These are phyloP conservation scores for Malurus cyaneus DNA, from an alignment of 2,113 vertebrate genomes.

Conservation along the genomic window DNA sequence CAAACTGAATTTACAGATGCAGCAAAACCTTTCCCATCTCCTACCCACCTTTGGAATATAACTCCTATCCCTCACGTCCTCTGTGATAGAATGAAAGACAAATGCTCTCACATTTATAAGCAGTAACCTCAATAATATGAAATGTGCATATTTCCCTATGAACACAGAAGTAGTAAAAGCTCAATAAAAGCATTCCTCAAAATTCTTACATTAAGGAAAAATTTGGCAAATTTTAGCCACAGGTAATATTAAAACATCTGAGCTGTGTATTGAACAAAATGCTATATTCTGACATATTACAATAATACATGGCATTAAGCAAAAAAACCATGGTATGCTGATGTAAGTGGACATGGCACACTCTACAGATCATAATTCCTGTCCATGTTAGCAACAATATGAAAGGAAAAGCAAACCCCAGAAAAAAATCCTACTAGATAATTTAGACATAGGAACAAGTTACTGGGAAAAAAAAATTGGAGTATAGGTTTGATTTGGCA, in stretches of 20 bases:
- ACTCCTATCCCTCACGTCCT: not conserved
- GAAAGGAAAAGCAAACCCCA: not conserved
- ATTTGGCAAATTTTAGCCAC: not conserved
- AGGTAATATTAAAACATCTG: not conserved
- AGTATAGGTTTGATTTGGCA: not conserved
- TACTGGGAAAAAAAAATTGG: not conserved
- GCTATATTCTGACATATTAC: not conserved
- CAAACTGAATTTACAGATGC: not conserved
- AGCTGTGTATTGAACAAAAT: not conserved
- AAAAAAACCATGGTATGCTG: not conserved
- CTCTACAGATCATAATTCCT: not conserved
- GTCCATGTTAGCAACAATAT: not conserved
- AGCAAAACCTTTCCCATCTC: not conserved
- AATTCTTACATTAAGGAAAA: not conserved
- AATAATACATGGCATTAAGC: not conserved
- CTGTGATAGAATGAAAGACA: not conserved
- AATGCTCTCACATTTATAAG: not conserved
- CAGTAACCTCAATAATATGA: not conserved
- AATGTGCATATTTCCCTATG: not conserved
- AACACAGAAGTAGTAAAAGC: not conserved
- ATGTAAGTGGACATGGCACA: not conserved
- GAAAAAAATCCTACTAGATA: not conserved
- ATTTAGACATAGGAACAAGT: not conserved
- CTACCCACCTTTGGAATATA: not conserved
- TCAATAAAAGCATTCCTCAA: accelerated